Evolutionary conservation across 2,113 vertebrate species (phyloP), one percentile per base, ranked within the genome.

Genomic region (Pitta sordida): DNA sequence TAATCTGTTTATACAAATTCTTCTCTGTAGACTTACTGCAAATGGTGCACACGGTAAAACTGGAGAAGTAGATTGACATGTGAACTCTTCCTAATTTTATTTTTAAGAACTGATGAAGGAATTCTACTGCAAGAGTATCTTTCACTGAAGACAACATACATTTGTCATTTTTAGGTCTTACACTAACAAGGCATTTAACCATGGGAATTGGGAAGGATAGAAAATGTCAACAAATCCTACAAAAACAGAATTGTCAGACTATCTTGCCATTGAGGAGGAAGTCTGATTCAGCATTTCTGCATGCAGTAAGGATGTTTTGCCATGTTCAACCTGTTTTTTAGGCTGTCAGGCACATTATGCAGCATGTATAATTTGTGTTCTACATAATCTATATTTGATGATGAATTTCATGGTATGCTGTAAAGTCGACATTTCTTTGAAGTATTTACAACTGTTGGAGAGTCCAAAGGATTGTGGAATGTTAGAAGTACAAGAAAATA

Each of bases 51-150:
- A 44, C 53, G 86, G 41, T 76, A 68, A 71, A 88, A 76, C 1
- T 62, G 73, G 73, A 95, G 92, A 86, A 32, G 46, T n/a, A 90
- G 71, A 81, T 70, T 82, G 41, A 91, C 32, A 59, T 26, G 46
- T 91, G 81, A 63, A 22, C 16, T 76, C 62, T 39, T 69, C 52
- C 19, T 17, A 34, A 3, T 60, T 73, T 1, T 1, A 44, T 41
- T 74, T 74, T 67, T 75, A 70, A 48, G 26, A 65, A 62, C 15
- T 48, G 9, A 56, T 19, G 7, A 30, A 67, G 9, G 2, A 88
- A 55, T 68, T 83, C 26, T 62, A 86, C 53, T 52, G 3, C 10
- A 58, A 64, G 26, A 39, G 5, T 68, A 37, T 41, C 5, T 64
- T 41, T 74, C 24, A 53, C 27, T 32, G 12, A 23, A 78, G 24